phyloP scores from a whole-genome alignment of 2,113 vertebrate genomes.

The Alosa alosa region DNA sequence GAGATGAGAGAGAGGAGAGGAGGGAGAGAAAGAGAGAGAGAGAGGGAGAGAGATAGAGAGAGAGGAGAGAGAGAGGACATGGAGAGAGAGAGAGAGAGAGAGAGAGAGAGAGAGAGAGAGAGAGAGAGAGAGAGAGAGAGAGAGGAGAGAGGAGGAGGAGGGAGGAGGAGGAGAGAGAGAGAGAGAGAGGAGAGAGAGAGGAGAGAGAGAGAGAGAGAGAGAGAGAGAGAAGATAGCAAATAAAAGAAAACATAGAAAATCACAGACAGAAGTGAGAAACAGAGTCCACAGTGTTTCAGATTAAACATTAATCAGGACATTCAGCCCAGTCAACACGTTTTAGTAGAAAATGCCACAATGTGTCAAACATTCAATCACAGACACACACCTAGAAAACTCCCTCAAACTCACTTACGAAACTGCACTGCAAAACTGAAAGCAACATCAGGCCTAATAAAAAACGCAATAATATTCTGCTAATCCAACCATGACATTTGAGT shows the following conservation, averaged over 20 bases:
- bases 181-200: no score
- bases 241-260: neutral
- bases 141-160: no score
- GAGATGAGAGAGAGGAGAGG: no score
- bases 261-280: neutral
- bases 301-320: neutral
- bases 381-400: neutral
- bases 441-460: neutral
- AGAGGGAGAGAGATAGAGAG: no score
- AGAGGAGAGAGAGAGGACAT: no score
- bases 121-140: no score
- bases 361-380: neutral
- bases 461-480: neutral
- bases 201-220: no score
- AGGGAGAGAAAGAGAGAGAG: no score
- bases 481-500: neutral
- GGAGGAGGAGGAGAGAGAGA: no score
- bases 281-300: neutral
- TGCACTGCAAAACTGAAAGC: neutral
- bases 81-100: no score
- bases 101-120: neutral
- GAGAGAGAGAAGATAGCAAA: no score
- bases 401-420: neutral
- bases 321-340: neutral
- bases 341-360: neutral